A percentile compares a stretch with the other conserved stretches of the same genome.
Conservation (phyloP, 2,888 invertebrate species). For the Nephrotoma appendiculata region DNA sequence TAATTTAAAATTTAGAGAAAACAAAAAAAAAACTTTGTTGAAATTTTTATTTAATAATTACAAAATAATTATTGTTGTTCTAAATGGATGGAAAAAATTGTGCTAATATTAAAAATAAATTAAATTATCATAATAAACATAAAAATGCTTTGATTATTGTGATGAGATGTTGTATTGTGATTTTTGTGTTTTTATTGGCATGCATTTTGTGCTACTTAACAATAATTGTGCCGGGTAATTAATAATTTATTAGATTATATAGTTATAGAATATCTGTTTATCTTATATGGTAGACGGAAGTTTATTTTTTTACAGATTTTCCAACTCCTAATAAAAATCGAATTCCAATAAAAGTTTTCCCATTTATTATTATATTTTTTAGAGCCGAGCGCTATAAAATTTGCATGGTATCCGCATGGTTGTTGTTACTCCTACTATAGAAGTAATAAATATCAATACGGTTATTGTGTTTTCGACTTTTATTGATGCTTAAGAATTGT, state of each 20-base stretch:
- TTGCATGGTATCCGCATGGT: neutral
- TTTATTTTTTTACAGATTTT: too few species aligned
- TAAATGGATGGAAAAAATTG: neutral
- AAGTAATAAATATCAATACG: neutral
- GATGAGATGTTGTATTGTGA: neutral
- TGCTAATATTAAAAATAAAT: neutral
- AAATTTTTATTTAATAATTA: neutral
- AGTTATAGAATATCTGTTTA: too few species aligned
- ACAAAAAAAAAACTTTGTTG: neutral
- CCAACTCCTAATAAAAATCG: neutral
- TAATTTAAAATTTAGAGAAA: neutral
- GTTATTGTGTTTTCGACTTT: neutral
- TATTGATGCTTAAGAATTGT: neutral
- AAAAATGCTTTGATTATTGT: neutral
- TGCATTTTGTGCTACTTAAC: neutral
- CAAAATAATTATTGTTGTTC: neutral
- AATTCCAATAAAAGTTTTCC: neutral
- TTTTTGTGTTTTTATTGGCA: neutral
- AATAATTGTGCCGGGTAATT: neutral
- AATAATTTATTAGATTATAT: neutral
- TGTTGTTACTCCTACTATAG: neutral
- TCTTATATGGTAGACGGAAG: too few species aligned
- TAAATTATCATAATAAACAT: neutral
- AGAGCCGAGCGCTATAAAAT: neutral
- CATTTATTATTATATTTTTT: neutral